Conservation (phyloP, 2,113 vertebrate species). For the Ceyx cyanopectus region DNA sequence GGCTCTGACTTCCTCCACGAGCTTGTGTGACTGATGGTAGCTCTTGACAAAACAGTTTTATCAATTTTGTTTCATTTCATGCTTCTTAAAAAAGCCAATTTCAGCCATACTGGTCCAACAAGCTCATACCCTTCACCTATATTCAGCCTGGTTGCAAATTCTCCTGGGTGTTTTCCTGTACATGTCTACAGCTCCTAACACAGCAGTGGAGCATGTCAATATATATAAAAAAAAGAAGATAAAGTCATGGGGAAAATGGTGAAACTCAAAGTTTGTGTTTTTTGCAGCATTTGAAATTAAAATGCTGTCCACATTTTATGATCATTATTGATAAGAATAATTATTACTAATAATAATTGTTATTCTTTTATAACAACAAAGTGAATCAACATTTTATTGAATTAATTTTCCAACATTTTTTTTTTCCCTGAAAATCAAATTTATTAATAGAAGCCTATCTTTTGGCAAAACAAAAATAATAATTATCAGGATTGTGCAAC, state of each 20-base stretch:
- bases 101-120: background rate
- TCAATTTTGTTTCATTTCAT: constrained; percentile 29
- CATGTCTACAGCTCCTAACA: background rate
- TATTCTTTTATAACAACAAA: background rate
- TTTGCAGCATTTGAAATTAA: background rate
- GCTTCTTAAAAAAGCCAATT: background rate
- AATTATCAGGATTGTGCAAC: background rate
- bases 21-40: background rate
- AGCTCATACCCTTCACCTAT: background rate
- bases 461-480: background rate
- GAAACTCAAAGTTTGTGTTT: background rate
- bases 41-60: background rate
- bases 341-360: background rate
- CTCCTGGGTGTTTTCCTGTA: background rate
- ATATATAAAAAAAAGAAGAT: background rate
- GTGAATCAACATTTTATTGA: background rate
- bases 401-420: background rate
- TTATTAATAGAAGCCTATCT: background rate
- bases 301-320: background rate
- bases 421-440: background rate
- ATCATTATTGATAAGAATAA: background rate
- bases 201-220: fast-evolving
- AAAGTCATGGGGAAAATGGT: background rate
- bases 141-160: background rate
- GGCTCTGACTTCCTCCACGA: background rate